A percentile compares a stretch with the other conserved stretches of the same genome.
Evolutionary conservation across 2,888 invertebrate species (phyloP).

Genomic region (Diadromus collaris): DNA sequence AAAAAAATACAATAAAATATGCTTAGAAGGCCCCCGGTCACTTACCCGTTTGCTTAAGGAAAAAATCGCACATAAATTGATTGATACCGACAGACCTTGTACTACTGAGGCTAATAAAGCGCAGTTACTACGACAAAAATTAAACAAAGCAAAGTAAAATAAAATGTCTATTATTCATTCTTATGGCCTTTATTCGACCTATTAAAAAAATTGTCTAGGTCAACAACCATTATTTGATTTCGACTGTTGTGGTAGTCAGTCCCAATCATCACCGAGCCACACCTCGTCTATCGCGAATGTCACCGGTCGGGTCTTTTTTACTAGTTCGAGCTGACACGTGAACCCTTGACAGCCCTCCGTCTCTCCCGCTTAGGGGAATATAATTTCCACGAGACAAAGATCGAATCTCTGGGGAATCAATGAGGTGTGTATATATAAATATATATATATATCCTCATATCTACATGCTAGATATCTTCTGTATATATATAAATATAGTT

Average conservation of each 20-base stretch:
- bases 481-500: background rate
- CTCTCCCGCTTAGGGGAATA: constrained; percentile 32
- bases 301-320: constrained; percentile 31
- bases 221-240: constrained; percentile 16
- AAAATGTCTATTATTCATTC: background rate
- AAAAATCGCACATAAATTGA: too few relatives aligned
- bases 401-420: constrained; percentile 15
- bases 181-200: background rate
- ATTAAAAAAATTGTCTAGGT: background rate
- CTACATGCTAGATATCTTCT: too few relatives aligned
- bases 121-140: too few relatives aligned
- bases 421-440: background rate
- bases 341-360: constrained; percentile 37
- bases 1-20: background rate
- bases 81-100: too few relatives aligned
- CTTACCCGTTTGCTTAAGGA: too few relatives aligned
- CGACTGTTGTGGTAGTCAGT: background rate
- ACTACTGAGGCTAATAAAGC: too few relatives aligned
- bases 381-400: constrained; percentile 45
- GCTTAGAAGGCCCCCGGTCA: too few relatives aligned
- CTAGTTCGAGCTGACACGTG: constrained; percentile 27
- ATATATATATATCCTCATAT: too few relatives aligned
- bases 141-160: too few relatives aligned
- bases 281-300: background rate
- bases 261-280: background rate